Evolutionary conservation across 2,888 invertebrate species (phyloP).

Genomic region (Lasioglossum oenotherae): DNA sequence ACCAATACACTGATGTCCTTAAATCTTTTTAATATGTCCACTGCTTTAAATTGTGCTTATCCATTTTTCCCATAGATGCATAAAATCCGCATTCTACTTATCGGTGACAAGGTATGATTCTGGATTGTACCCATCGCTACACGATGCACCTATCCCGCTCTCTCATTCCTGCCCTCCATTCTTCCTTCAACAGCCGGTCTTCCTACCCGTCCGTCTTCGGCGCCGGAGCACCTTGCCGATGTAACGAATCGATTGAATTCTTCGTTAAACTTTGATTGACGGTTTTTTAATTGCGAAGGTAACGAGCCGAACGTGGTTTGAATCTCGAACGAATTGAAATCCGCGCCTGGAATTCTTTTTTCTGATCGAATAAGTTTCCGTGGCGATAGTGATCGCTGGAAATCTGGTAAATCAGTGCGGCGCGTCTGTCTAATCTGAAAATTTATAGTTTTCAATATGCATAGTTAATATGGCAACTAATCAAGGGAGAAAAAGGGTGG

Average conservation of each 20-base stretch:
- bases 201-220: slow-evolving; percentile 13
- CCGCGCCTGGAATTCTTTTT: slow-evolving; percentile 15
- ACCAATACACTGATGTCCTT: too few relatives aligned
- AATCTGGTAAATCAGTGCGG: neutral
- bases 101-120: neutral
- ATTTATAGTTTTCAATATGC: neutral
- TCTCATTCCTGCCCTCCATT: slow-evolving; percentile 5
- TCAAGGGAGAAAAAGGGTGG: neutral
- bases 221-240: slow-evolving; percentile 22
- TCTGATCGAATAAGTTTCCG: neutral
- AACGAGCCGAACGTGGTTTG: slow-evolving; percentile 20
- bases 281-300: slow-evolving; percentile 46
- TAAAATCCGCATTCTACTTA: neutral
- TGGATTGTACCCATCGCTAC: slow-evolving; percentile 4
- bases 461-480: neutral
- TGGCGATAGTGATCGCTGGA: neutral
- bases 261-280: slow-evolving; percentile 53
- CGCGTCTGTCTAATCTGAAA: neutral
- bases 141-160: neutral
- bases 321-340: neutral
- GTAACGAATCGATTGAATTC: slow-evolving; percentile 50
- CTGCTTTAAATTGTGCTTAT: too few relatives aligned
- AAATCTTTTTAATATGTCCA: too few relatives aligned
- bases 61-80: too few relatives aligned
- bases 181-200: neutral